Evolutionary conservation across 92 coral and sea anemone genomes (phyloP).

Genomic region (Actinostola sp.): DNA sequence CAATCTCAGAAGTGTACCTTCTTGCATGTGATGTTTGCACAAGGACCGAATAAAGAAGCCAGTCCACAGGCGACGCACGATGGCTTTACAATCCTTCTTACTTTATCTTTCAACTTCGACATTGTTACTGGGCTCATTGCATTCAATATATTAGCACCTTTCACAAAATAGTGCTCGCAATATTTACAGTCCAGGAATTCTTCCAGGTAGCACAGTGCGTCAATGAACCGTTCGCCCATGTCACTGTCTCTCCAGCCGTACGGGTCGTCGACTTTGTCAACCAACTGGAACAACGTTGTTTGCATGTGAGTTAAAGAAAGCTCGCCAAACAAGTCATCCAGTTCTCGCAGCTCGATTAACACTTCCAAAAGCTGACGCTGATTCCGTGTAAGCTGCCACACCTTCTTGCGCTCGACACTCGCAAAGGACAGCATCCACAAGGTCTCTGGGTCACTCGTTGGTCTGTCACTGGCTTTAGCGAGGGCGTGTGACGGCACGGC

Average conservation of each 20-base stretch:
- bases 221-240: constrained; percentile 77
- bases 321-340: constrained; percentile 68
- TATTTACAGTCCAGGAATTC: constrained; percentile 57
- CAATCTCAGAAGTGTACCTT: constrained; percentile 9
- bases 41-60: constrained; percentile 52
- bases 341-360: constrained; percentile 74
- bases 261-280: constrained; percentile 62
- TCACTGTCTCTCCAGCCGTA: constrained; percentile 64
- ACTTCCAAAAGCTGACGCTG: constrained; percentile 67
- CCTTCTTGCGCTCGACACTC: constrained; percentile 72
- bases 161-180: constrained; percentile 83
- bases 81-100: constrained; percentile 71
- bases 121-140: constrained; percentile 60
- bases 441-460: constrained; percentile 87
- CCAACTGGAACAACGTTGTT: constrained; percentile 62
- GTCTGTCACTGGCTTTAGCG: constrained; percentile 70
- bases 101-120: constrained; percentile 70
- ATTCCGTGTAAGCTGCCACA: constrained; percentile 53
- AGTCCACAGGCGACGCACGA: constrained; percentile 81
- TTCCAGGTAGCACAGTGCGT: constrained; percentile 64
- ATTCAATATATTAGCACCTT: constrained; percentile 63
- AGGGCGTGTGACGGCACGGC: constrained; percentile 69
- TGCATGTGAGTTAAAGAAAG: constrained; percentile 78
- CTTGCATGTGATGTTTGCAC: constrained; percentile 19
- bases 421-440: constrained; percentile 86